Percentiles rank a stretch among this genome's conserved stretches.
Conservation (phyloP, 2,888 invertebrate species). For the Dicranocentrus wangi region DNA sequence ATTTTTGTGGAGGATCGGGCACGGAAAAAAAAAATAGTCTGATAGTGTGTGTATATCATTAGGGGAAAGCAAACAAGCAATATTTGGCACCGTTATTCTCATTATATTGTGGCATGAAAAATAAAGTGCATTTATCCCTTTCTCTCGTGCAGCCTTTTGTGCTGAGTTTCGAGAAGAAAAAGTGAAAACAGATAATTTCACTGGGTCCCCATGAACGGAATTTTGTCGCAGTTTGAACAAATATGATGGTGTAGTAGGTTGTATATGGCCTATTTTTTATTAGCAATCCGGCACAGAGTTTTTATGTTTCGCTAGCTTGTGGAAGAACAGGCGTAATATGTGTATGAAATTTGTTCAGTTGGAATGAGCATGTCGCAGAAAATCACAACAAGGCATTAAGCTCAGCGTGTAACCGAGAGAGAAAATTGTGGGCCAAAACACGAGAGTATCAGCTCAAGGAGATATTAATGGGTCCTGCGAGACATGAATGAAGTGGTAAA, state of each 20-base stretch:
- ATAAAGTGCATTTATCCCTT: conserved; percentile 1
- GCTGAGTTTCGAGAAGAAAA: neutral
- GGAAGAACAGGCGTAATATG: no score
- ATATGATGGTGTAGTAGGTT: no score
- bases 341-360: no score
- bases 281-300: no score
- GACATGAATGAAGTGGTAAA: conserved; percentile 57
- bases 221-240: no score
- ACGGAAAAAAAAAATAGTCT: neutral
- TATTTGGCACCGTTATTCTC: neutral
- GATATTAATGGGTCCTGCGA: conserved; percentile 53
- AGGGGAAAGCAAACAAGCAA: conserved; percentile 12
- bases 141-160: neutral
- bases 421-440: neutral
- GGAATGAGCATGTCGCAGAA: neutral
- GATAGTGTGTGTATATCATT: conserved; percentile 3
- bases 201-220: no score
- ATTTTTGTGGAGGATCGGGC: neutral
- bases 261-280: no score
- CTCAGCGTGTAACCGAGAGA: neutral
- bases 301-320: no score
- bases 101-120: neutral
- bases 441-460: conserved; percentile 23
- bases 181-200: conserved; percentile 4
- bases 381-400: conserved; percentile 21